These are phyloP conservation scores for Rhynchopsitta pachyrhyncha DNA, from an alignment of 2,113 vertebrate genomes.

Conservation along the genomic window DNA sequence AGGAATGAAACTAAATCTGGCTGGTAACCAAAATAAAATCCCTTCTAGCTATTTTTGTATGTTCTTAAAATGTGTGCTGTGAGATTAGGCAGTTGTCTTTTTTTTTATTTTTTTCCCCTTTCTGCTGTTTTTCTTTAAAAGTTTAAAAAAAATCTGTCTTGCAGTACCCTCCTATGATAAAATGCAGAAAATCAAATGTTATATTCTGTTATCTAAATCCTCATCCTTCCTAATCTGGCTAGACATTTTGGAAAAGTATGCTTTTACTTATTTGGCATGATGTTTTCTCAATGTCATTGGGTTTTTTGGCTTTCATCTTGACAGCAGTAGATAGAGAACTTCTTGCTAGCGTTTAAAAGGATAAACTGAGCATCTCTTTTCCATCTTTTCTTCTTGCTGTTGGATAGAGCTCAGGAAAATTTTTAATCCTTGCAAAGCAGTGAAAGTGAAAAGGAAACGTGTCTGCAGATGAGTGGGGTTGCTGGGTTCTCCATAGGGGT, in stretches of 20 bases:
- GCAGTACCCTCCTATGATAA: not conserved
- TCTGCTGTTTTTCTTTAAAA: not conserved
- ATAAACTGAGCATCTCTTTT: not conserved
- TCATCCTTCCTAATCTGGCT: not conserved
- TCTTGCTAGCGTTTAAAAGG: not conserved
- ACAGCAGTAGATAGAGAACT: not conserved
- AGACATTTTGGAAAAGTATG: conserved; percentile 14
- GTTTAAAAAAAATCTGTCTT: not conserved
- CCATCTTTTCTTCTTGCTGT: not conserved
- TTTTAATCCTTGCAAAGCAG: not conserved
- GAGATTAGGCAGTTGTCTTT: conserved; percentile 30
- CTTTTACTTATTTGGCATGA: not conserved
- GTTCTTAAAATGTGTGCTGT: conserved; percentile 39
- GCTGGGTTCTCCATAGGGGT: not conserved
- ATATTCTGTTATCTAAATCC: not conserved
- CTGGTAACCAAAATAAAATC: conserved; percentile 50
- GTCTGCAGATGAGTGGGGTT: not conserved
- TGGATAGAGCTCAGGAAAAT: not conserved
- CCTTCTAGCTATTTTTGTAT: conserved; percentile 36
- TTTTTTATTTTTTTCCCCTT: not conserved
- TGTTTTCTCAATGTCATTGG: not conserved
- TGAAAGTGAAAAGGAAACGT: not conserved
- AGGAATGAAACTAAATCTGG: conserved; percentile 33
- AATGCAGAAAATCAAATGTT: not conserved
- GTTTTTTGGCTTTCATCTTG: conserved; percentile 19